Conservation (phyloP, 2,888 invertebrate species). For the Merodon equestris region DNA sequence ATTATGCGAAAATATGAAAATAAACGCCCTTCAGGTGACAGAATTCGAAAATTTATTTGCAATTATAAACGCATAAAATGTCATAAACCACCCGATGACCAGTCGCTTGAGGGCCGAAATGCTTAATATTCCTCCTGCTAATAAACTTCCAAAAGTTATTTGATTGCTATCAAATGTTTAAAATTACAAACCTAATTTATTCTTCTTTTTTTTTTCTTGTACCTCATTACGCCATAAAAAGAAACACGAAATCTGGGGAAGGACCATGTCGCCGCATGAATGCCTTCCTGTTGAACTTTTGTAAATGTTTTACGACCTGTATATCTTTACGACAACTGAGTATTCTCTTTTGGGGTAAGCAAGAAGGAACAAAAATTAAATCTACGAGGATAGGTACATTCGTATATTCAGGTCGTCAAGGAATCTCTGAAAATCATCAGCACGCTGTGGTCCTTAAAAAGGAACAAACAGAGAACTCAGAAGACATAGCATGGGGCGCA, state of each 20-base stretch:
- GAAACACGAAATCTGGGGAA: constrained; percentile 17
- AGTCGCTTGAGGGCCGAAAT: constrained; percentile 39
- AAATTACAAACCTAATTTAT: constrained; percentile 67
- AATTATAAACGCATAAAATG: constrained; percentile 63
- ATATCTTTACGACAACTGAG: constrained; percentile 41
- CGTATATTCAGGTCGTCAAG: constrained; percentile 49
- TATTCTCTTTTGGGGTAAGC: too few species aligned
- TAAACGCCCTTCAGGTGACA: constrained; percentile 19
- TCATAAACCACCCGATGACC: constrained; percentile 47
- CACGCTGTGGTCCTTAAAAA: neutral
- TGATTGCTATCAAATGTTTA: constrained; percentile 65
- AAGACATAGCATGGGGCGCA: neutral
- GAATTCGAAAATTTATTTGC: constrained; percentile 57
- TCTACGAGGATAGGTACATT: neutral
- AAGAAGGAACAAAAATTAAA: too few species aligned
- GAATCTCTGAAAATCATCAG: constrained; percentile 60
- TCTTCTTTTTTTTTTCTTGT: constrained; percentile 36
- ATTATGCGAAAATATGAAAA: constrained; percentile 2
- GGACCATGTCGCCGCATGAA: constrained; percentile 10
- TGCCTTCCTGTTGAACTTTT: constrained; percentile 42
- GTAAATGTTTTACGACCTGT: constrained; percentile 62
- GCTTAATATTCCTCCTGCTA: constrained; percentile 28
- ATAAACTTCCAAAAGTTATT: constrained; percentile 60
- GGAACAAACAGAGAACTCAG: constrained; percentile 3
- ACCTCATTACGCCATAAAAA: constrained; percentile 64